Percentiles rank a stretch among this genome's conserved stretches.
Conservation (phyloP, 92 coral and sea anemone genomes). For the Porites lobata region DNA sequence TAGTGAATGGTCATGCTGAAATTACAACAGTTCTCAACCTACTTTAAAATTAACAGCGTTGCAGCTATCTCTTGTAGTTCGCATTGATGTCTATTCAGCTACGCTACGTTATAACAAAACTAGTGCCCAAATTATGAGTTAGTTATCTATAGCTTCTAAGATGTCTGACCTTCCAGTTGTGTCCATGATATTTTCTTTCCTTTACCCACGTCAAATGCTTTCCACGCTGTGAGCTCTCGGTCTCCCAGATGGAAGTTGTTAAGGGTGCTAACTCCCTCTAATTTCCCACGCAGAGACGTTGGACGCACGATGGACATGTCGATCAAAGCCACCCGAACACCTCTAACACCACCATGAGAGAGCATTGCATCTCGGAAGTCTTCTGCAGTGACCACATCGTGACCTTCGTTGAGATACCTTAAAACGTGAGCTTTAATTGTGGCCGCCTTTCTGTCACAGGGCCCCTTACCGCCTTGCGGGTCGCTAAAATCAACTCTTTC, state of each 20-base stretch:
- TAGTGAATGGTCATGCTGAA: too few species aligned
- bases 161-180: slow-evolving; percentile 36
- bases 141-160: not conserved
- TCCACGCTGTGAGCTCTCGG: slow-evolving; percentile 51
- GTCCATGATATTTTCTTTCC: slow-evolving; percentile 64
- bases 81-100: too few species aligned
- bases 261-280: slow-evolving; percentile 49
- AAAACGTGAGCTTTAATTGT: too few species aligned
- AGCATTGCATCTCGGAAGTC: slow-evolving; percentile 42
- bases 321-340: slow-evolving; percentile 62
- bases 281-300: slow-evolving; percentile 27
- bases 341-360: slow-evolving; percentile 65
- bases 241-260: slow-evolving; percentile 58
- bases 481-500: not conserved
- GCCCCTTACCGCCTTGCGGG: too few species aligned
- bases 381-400: too few species aligned
- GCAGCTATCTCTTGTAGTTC: too few species aligned
- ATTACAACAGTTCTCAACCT: too few species aligned
- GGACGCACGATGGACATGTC: not conserved
- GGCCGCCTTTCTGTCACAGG: too few species aligned
- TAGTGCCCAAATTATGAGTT: not conserved
- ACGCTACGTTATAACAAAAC: not conserved
- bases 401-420: too few species aligned
- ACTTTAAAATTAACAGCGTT: too few species aligned
- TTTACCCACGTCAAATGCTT: slow-evolving; percentile 62